phyloP scores from a whole-genome alignment of 2,888 invertebrate species.

The Lamproptera curius region DNA sequence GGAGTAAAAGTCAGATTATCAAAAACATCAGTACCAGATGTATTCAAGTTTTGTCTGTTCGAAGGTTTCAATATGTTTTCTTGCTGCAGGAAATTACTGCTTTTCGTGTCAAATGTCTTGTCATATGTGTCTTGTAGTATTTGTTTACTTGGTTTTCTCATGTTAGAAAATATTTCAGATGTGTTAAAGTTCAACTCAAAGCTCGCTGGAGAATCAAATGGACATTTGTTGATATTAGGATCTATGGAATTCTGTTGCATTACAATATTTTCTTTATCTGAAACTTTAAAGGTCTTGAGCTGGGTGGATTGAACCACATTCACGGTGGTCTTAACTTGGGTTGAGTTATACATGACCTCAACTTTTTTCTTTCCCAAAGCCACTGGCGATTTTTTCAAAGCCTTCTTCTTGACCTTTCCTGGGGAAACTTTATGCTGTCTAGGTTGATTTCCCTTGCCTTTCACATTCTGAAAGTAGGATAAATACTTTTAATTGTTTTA shows the following conservation, averaged over 20 bases:
- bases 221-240: slow-evolving; percentile 43
- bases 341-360: slow-evolving; percentile 49
- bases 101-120: slow-evolving; percentile 36
- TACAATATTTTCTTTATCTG: slow-evolving; percentile 49
- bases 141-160: slow-evolving; percentile 39
- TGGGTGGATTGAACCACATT: slow-evolving; percentile 44
- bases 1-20: slow-evolving; percentile 67
- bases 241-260: slow-evolving; percentile 41
- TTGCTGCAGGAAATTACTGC: slow-evolving; percentile 26
- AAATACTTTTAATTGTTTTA: no score
- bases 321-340: slow-evolving; percentile 46
- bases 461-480: slow-evolving; percentile 50
- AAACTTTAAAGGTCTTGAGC: slow-evolving; percentile 37
- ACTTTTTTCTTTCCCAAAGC: slow-evolving; percentile 56
- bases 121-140: slow-evolving; percentile 57
- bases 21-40: slow-evolving; percentile 49
- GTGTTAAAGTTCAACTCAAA: slow-evolving; percentile 56
- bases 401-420: slow-evolving; percentile 61
- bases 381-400: slow-evolving; percentile 57
- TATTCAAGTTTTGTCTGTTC: slow-evolving; percentile 44
- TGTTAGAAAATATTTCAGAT: slow-evolving; percentile 61
- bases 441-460: slow-evolving; percentile 42
- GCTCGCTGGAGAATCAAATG: slow-evolving; percentile 57
- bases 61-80: slow-evolving; percentile 54
- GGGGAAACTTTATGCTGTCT: slow-evolving; percentile 60